A percentile compares a stretch with the other conserved stretches of the same genome.
phyloP scores from a whole-genome alignment of 2,113 vertebrate genomes.

The Forbesichthys papilliferus region DNA sequence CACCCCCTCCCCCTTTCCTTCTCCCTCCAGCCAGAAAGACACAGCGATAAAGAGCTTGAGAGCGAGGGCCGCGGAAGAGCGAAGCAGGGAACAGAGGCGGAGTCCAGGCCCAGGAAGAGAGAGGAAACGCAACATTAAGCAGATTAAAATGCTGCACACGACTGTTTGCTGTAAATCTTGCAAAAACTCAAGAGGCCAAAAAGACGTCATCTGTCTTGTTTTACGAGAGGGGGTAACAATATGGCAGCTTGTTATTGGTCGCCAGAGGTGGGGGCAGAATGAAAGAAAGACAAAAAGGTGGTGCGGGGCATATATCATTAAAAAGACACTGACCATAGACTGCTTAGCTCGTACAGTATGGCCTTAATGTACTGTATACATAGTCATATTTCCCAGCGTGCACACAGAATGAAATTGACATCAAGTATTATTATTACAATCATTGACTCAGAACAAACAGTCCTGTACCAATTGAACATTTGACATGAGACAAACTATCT shows the following conservation, averaged over 20 bases:
- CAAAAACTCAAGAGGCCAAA: slow-evolving; percentile 50
- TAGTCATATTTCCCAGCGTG: no score
- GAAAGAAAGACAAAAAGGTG: slow-evolving; percentile 44
- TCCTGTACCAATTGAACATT: no score
- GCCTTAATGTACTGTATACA: no score
- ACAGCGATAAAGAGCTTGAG: slow-evolving; percentile 24
- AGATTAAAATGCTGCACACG: slow-evolving; percentile 70
- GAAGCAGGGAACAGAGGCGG: background rate
- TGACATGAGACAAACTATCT: no score
- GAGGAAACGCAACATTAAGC: slow-evolving; percentile 71
- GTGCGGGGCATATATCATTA: slow-evolving; percentile 41
- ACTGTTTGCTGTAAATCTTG: slow-evolving; percentile 61
- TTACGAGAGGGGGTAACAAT: slow-evolving; percentile 54
- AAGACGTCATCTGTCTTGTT: slow-evolving; percentile 69
- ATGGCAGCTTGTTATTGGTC: slow-evolving; percentile 61
- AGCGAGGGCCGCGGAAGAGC: background rate
- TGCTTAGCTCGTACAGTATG: no score
- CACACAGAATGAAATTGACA: no score
- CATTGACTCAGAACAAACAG: no score
- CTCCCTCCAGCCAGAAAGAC: slow-evolving; percentile 3
- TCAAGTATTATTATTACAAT: no score
- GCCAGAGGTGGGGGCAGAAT: slow-evolving; percentile 17
- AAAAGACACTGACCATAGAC: no score
- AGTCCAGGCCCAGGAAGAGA: background rate
- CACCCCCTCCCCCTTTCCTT: slow-evolving; percentile 16